Evolutionary conservation across 2,888 invertebrate species (phyloP).

Genomic region (Athrips mouffetella): DNA sequence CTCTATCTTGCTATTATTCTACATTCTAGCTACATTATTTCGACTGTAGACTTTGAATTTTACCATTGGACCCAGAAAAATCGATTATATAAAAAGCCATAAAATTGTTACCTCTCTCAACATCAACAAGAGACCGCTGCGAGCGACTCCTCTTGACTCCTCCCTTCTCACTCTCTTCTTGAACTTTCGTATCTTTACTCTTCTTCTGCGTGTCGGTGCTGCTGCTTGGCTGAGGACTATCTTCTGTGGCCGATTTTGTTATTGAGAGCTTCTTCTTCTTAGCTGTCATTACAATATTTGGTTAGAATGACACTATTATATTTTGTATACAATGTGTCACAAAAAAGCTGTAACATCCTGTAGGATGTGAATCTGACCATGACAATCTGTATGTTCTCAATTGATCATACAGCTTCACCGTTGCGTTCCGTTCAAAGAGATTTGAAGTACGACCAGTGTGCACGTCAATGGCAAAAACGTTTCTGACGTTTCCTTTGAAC

Average conservation of each 20-base stretch:
- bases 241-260: neutral
- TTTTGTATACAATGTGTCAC: neutral
- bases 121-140: conserved; percentile 58
- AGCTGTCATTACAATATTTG: conserved; percentile 31
- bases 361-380: neutral
- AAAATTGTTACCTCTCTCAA: conserved; percentile 64
- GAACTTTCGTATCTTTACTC: conserved; percentile 27
- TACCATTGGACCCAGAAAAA: no score
- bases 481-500: no score
- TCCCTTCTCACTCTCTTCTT: conserved; percentile 35
- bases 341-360: neutral
- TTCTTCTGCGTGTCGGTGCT: conserved; percentile 15
- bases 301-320: neutral
- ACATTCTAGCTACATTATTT: no score
- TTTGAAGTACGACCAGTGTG: no score
- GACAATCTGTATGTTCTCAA: neutral
- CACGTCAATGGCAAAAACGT: no score
- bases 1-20: no score
- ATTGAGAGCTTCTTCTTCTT: conserved; percentile 56
- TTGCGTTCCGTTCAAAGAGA: no score
- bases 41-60: no score
- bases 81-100: no score
- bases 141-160: conserved; percentile 62
- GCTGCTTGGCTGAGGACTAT: conserved; percentile 33
- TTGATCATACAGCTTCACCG: no score